Percentiles rank a stretch among this genome's conserved stretches.
Conservation (phyloP, 2,113 vertebrate species). For the Anser brachyrhynchus region DNA sequence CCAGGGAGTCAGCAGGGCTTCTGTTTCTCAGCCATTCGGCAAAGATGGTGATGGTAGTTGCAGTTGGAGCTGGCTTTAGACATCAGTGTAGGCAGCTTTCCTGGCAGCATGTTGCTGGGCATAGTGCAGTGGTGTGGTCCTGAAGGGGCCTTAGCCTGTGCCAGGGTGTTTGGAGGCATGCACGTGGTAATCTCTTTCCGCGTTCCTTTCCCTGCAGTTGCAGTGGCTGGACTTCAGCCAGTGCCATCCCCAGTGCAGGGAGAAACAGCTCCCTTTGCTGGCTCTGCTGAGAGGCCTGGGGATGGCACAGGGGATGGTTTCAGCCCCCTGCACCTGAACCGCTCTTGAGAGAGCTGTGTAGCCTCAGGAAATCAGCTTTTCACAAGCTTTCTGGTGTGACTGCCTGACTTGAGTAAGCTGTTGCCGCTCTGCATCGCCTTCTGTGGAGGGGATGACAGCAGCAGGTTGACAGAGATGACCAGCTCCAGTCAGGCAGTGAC, state of each 20-base stretch:
- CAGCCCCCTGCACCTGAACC: not conserved
- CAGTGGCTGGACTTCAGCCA: not conserved
- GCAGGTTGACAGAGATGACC: not conserved
- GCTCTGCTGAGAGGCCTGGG: not conserved
- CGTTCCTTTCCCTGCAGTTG: not conserved
- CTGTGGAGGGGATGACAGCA: not conserved
- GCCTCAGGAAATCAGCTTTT: not conserved
- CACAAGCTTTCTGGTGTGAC: not conserved
- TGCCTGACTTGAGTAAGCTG: not conserved
- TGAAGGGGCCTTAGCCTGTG: not conserved
- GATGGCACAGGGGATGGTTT: not conserved
- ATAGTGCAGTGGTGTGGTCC: not conserved
- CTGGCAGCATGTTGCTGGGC: not conserved
- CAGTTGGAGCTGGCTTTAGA: not conserved
- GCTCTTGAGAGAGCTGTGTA: not conserved
- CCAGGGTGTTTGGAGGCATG: not conserved
- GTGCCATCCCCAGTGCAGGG: rapidly evolving
- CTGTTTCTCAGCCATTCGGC: not conserved
- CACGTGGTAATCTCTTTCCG: not conserved
- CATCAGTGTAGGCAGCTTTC: not conserved
- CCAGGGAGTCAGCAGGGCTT: not conserved
- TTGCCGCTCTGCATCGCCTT: not conserved
- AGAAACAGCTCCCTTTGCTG: not conserved
- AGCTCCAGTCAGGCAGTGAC: not conserved
- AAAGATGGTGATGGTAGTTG: not conserved